Evolutionary conservation across 2,113 vertebrate genomes (phyloP).

Genomic region (Otus sunia): DNA sequence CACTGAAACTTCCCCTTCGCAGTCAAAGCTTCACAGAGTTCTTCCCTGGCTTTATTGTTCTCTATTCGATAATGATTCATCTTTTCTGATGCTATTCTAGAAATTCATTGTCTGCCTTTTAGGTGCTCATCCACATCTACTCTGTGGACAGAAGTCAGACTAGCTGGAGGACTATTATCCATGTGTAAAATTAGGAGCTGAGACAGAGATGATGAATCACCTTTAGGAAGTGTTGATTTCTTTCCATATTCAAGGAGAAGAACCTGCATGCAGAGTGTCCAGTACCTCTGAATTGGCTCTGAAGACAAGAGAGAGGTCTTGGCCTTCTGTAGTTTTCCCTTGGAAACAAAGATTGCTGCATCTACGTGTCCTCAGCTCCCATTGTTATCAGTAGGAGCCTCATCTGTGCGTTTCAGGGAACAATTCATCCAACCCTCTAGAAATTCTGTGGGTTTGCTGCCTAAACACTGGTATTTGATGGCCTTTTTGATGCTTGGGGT

Average conservation of each 20-base stretch:
- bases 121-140: not conserved
- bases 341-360: not conserved
- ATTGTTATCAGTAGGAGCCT: not conserved
- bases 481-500: not conserved
- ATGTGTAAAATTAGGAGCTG: not conserved
- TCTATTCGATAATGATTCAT: not conserved
- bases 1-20: not conserved
- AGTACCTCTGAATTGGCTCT: not conserved
- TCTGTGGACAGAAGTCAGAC: not conserved
- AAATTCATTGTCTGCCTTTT: not conserved
- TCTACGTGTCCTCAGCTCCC: not conserved
- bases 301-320: not conserved
- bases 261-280: not conserved
- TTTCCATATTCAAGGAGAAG: not conserved
- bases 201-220: not conserved
- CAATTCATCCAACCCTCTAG: not conserved
- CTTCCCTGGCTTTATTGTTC: not conserved
- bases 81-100: not conserved
- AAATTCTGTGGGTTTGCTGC: not conserved
- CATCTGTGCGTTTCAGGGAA: not conserved
- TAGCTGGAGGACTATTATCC: not conserved
- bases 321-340: not conserved
- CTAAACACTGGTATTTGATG: not conserved
- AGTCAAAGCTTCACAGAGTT: not conserved
- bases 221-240: not conserved